Conservation (phyloP, 2,113 vertebrate species). For the Hypomesus transpacificus region DNA sequence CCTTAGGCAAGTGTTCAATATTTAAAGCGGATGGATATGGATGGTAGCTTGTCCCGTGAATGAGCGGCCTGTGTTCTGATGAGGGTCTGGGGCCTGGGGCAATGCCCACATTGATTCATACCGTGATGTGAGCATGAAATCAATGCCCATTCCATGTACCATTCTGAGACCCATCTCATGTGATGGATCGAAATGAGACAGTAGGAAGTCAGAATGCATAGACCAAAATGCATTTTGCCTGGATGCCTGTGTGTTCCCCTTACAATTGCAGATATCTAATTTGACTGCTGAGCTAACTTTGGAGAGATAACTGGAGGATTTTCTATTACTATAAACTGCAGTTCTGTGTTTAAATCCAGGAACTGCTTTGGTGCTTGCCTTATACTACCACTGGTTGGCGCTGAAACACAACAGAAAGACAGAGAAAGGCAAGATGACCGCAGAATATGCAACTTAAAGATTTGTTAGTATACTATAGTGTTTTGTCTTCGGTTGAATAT, state of each 20-base stretch:
- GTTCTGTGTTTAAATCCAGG: neutral
- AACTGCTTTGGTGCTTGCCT: neutral
- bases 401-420: constrained; percentile 2
- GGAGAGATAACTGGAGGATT: neutral
- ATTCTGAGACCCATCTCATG: neutral
- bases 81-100: constrained; percentile 10
- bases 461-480: neutral
- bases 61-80: constrained; percentile 8
- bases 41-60: constrained; percentile 30
- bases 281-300: neutral
- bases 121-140: constrained; percentile 3
- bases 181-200: neutral
- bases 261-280: too few relatives aligned
- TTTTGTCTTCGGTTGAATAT: neutral
- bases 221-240: too few relatives aligned
- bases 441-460: too few relatives aligned
- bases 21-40: constrained; percentile 34
- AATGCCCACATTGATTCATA: neutral
- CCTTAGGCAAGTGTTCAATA: constrained; percentile 46
- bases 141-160: neutral
- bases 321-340: neutral
- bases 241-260: too few relatives aligned
- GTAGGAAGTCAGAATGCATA: too few relatives aligned
- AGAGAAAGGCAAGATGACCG: neutral
- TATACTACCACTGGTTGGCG: constrained; percentile 7